Percentiles rank a stretch among this genome's conserved stretches.
phyloP scores from a whole-genome alignment of 2,888 invertebrate genomes.

The Cacoxenus indagator region DNA sequence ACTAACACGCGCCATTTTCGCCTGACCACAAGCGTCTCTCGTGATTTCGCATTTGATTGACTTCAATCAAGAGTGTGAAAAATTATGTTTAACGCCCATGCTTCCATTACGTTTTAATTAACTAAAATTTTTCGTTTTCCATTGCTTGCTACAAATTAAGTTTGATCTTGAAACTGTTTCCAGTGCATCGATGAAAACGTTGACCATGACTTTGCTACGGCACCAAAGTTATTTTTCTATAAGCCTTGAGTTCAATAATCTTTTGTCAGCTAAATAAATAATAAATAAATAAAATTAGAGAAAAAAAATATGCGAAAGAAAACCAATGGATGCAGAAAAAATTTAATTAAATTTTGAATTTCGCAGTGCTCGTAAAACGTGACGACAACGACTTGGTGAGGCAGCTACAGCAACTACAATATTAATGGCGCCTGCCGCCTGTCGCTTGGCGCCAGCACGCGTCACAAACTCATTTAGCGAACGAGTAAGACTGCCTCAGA shows the following conservation, averaged over 20 bases:
- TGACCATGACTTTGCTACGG: neutral
- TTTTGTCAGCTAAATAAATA: conserved; percentile 54
- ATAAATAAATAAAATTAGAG: too few species aligned
- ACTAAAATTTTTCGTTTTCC: neutral
- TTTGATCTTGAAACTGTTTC: neutral
- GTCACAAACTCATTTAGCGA: conserved; percentile 49
- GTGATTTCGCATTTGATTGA: conserved; percentile 14
- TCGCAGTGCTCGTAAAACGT: conserved; percentile 24
- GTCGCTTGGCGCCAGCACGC: conserved; percentile 39
- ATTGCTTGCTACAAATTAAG: neutral
- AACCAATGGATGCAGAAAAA: conserved; percentile 11
- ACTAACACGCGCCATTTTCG: conserved; percentile 29
- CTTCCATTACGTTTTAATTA: neutral
- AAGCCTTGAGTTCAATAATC: conserved; percentile 51
- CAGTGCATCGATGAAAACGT: neutral
- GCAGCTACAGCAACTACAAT: conserved; percentile 10
- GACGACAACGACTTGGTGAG: neutral
- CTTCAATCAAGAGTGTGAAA: conserved; percentile 12
- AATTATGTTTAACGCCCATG: neutral
- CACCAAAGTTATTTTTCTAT: neutral
- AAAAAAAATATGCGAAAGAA: conserved; percentile 12
- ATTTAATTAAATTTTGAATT: conserved; percentile 60
- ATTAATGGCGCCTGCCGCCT: conserved; percentile 42
- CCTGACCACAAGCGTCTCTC: conserved; percentile 12
- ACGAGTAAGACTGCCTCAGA: conserved; percentile 14